These are phyloP conservation scores for Coenonympha glycerion DNA, from an alignment of 2,888 invertebrate genomes.

Conservation along the genomic window DNA sequence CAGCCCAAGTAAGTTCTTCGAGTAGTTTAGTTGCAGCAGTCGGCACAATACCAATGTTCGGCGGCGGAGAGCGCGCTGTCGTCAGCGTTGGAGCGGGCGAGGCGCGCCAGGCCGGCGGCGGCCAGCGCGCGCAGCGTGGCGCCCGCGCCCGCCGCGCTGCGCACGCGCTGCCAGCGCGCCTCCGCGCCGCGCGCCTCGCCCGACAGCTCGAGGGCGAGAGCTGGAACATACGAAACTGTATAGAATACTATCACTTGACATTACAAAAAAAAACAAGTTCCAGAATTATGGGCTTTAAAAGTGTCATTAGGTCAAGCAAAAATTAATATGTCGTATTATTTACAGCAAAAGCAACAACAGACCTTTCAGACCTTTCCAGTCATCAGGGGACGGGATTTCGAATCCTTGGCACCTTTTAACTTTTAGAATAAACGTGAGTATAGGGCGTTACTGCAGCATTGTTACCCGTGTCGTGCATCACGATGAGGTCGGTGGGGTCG, in stretches of 20 bases:
- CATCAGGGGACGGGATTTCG: no score
- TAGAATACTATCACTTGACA: no score
- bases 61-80: constrained; percentile 44
- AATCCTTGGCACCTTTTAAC: no score
- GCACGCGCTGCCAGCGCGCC: constrained; percentile 51
- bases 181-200: constrained; percentile 34
- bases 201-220: constrained; percentile 50
- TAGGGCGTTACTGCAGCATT: background rate
- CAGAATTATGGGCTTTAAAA: no score
- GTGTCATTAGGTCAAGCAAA: no score
- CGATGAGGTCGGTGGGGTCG: constrained; percentile 61
- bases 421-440: no score
- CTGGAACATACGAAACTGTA: constrained; percentile 39
- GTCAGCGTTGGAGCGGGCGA: constrained; percentile 27
- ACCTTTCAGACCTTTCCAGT: no score
- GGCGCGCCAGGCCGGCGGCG: constrained; percentile 58
- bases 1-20: no score
- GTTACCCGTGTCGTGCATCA: constrained; percentile 56
- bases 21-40: no score
- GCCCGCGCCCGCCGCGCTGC: constrained; percentile 51
- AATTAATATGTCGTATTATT: no score
- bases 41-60: constrained; percentile 65
- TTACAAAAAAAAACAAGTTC: no score
- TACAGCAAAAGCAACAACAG: no score
- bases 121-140: constrained; percentile 55